Conservation (phyloP, 1,140 invertebrate species). For the Drosophila nannoptera region DNA sequence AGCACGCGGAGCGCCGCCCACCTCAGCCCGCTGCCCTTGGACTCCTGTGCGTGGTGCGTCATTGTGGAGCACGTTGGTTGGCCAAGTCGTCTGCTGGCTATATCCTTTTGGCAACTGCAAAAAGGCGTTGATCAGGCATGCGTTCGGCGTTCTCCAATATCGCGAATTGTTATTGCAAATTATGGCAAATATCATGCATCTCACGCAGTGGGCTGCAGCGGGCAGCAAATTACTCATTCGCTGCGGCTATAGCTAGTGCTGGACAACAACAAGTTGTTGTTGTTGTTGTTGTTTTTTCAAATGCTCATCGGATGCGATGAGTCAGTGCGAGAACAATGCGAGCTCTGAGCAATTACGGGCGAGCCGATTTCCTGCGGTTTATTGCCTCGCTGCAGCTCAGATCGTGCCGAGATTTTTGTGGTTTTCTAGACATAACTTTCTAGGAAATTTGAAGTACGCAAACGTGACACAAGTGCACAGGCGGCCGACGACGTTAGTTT, state of each 20-base stretch:
- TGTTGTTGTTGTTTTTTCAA: conserved; percentile 18
- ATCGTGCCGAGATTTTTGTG: conserved; percentile 46
- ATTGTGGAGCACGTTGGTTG: conserved; percentile 56
- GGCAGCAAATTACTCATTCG: conserved; percentile 55
- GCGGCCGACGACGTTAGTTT: conserved; percentile 41
- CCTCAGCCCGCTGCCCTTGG: conserved; percentile 12
- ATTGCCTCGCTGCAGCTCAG: conserved; percentile 46
- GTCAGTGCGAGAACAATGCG: conserved; percentile 50
- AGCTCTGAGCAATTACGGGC: conserved; percentile 19
- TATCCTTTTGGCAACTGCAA: conserved; percentile 60
- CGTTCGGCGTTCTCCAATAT: conserved; percentile 31
- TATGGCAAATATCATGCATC: conserved; percentile 62
- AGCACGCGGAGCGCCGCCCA: conserved; percentile 32
- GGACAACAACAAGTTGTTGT: background rate
- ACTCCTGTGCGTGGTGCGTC: conserved; percentile 44
- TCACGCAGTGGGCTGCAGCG: conserved; percentile 51
- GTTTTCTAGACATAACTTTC: conserved; percentile 60
- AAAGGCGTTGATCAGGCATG: conserved; percentile 53
- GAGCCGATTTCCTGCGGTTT: conserved; percentile 42
- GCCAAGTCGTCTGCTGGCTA: conserved; percentile 57
- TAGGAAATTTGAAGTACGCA: conserved; percentile 61
- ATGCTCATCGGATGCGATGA: conserved; percentile 37
- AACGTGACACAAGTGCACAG: conserved; percentile 57
- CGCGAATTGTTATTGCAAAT: conserved; percentile 48
- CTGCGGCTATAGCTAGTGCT: no score